These are phyloP conservation scores for Pleuronectes platessa DNA, from an alignment of 2,113 vertebrate genomes.

Conservation along the genomic window DNA sequence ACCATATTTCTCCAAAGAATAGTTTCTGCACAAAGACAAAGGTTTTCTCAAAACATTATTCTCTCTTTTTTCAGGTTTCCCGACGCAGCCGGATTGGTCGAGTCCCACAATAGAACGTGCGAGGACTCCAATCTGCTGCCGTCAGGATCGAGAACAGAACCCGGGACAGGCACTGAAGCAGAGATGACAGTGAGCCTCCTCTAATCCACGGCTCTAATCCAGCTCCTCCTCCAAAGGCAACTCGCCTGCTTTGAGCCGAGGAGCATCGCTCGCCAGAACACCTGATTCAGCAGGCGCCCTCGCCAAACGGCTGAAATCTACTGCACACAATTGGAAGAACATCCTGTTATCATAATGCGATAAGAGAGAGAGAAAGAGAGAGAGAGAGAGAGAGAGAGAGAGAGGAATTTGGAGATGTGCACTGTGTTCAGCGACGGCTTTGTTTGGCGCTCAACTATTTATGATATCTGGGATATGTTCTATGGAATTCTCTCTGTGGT, in stretches of 20 bases:
- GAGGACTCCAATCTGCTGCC: background rate
- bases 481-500: background rate
- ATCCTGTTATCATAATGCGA: conserved; percentile 49
- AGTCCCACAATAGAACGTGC: background rate
- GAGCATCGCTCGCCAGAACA: conserved; percentile 27
- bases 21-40: background rate
- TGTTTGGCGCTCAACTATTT: background rate
- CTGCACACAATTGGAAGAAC: conserved; percentile 27
- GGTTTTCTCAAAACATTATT: conserved; percentile 5
- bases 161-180: conserved; percentile 31
- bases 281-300: conserved; percentile 55
- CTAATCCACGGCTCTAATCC: conserved; percentile 65
- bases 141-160: conserved; percentile 40
- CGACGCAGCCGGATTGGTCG: background rate
- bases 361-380: conserved; percentile 13
- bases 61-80: conserved; percentile 8
- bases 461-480: background rate
- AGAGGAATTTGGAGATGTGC: conserved; percentile 6
- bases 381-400: conserved; percentile 15
- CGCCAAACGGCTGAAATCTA: conserved; percentile 46
- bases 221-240: conserved; percentile 38
- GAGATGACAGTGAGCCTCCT: conserved; percentile 47
- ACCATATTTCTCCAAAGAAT: conserved; percentile 4
- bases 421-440: background rate
- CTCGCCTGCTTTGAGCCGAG: conserved; percentile 31